These are phyloP conservation scores for Notiomystis cincta DNA, from an alignment of 2,113 vertebrate species.

Conservation along the genomic window DNA sequence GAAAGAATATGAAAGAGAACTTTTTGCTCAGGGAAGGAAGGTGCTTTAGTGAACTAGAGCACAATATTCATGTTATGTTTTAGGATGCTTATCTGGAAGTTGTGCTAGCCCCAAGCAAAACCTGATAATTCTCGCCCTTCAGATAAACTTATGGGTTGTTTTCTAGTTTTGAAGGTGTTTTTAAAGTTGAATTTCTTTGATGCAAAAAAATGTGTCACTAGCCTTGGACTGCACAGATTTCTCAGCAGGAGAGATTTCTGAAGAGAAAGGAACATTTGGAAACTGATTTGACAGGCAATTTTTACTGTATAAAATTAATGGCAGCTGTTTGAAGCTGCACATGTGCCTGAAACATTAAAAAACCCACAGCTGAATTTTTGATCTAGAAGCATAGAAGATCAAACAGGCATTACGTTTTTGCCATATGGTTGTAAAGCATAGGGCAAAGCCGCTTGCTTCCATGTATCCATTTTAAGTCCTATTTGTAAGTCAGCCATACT, in stretches of 20 bases:
- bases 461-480: background rate
- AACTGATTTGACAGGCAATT: background rate
- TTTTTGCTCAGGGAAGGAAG: background rate
- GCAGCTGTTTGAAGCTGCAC: background rate
- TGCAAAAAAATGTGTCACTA: background rate
- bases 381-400: background rate
- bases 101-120: background rate
- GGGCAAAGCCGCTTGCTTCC: background rate
- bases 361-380: background rate
- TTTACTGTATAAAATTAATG: background rate
- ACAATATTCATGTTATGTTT: background rate
- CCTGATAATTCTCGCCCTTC: background rate
- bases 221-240: background rate
- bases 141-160: background rate
- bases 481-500: background rate
- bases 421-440: background rate
- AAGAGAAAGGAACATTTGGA: background rate
- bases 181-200: background rate
- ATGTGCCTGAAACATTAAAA: background rate
- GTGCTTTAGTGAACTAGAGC: background rate
- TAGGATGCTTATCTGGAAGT: background rate
- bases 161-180: background rate
- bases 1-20: background rate
- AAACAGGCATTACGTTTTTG: background rate
- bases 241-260: background rate